These are phyloP conservation scores for Slavum lentiscoides DNA, from an alignment of 2,888 invertebrate genomes.

Conservation along the genomic window DNA sequence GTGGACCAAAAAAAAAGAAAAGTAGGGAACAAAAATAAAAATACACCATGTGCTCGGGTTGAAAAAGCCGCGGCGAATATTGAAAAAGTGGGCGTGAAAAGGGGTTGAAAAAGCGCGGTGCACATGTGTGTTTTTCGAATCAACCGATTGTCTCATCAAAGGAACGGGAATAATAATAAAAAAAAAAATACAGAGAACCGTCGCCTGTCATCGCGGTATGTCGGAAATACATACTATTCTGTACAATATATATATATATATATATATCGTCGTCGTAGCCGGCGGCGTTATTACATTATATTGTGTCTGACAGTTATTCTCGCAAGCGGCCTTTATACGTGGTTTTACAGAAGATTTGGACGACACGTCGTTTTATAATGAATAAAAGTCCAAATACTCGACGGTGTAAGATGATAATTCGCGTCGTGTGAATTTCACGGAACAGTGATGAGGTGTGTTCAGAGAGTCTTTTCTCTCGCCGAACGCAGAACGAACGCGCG, in stretches of 20 bases:
- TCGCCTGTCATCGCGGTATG: neutral
- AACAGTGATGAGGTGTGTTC: too few relatives aligned
- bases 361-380: too few relatives aligned
- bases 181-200: neutral
- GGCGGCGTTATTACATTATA: neutral
- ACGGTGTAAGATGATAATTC: too few relatives aligned
- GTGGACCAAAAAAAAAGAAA: neutral
- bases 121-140: constrained; percentile 15
- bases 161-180: neutral
- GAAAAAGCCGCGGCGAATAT: neutral
- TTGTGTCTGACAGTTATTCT: neutral
- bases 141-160: constrained; percentile 5
- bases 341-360: too few relatives aligned
- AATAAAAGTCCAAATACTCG: too few relatives aligned
- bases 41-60: constrained; percentile 23
- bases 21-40: neutral
- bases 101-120: constrained; percentile 7
- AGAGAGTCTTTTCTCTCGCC: too few relatives aligned
- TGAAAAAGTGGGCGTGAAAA: constrained; percentile 41
- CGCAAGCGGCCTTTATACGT: too few relatives aligned
- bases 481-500: too few relatives aligned
- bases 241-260: too few relatives aligned
- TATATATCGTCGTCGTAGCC: too few relatives aligned
- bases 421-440: too few relatives aligned
- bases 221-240: neutral